These are phyloP conservation scores for Hirtodrosophila trivittata DNA, from an alignment of 2,888 invertebrate genomes.

Conservation along the genomic window DNA sequence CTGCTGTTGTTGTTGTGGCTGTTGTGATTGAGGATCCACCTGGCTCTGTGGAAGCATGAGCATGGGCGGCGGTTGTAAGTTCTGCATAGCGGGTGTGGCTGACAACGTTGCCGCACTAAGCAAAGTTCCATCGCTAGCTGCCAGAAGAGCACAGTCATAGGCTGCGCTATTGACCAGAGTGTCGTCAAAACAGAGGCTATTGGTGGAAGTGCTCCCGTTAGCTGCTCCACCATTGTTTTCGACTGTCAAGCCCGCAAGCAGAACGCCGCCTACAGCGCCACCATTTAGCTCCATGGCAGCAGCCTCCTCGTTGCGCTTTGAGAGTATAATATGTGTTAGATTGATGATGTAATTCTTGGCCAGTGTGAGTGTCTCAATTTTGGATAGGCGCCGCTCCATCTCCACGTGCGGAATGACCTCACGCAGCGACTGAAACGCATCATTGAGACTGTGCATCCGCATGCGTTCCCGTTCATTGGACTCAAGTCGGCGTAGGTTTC, in stretches of 20 bases:
- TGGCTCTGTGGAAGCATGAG: slow-evolving; percentile 69
- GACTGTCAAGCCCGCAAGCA: slow-evolving; percentile 50
- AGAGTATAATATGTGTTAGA: slow-evolving; percentile 92
- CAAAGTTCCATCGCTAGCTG: slow-evolving; percentile 68
- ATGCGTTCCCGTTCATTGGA: slow-evolving; percentile 96
- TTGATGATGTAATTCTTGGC: slow-evolving; percentile 96
- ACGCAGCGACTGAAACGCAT: slow-evolving; percentile 93
- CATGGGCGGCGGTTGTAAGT: slow-evolving; percentile 71
- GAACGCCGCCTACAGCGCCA: slow-evolving; percentile 66
- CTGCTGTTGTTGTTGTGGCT: slow-evolving; percentile 47
- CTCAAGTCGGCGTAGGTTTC: slow-evolving; percentile 93
- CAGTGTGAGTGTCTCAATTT: slow-evolving; percentile 94
- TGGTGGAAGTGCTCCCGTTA: slow-evolving; percentile 41
- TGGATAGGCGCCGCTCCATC: slow-evolving; percentile 92
- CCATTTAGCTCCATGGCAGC: slow-evolving; percentile 79
- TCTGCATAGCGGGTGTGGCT: slow-evolving; percentile 70
- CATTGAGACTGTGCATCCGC: slow-evolving; percentile 96
- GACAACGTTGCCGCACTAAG: slow-evolving; percentile 61
- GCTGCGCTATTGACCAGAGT: slow-evolving; percentile 56
- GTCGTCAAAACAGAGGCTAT: slow-evolving; percentile 73
- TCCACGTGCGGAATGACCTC: slow-evolving; percentile 94
- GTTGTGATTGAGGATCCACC: slow-evolving; percentile 60
- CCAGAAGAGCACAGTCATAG: slow-evolving; percentile 81
- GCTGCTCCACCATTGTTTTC: slow-evolving; percentile 34
- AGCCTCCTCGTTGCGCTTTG: slow-evolving; percentile 87